These are phyloP conservation scores for Lordiphosa clarofinis DNA, from an alignment of 1,140 invertebrate species.

Conservation along the genomic window DNA sequence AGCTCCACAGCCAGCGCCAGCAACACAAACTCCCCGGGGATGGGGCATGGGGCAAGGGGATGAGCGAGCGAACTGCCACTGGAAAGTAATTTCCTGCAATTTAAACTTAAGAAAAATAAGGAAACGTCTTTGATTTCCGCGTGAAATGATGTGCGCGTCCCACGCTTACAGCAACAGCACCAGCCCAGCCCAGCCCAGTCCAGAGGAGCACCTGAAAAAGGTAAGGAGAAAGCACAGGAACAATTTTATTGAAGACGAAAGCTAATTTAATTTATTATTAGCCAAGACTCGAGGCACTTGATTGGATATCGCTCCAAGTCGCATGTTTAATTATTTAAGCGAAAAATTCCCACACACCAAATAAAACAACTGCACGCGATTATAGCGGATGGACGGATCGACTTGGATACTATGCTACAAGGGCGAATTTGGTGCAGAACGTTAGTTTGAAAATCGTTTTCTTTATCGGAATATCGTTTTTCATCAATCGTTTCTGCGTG, in stretches of 20 bases:
- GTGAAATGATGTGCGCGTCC: constrained; percentile 58
- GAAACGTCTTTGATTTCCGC: constrained; percentile 78
- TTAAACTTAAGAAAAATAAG: constrained; percentile 78
- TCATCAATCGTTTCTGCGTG: no score
- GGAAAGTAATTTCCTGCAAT: constrained; percentile 77
- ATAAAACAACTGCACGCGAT: no score
- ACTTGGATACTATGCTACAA: no score
- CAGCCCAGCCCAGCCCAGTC: not conserved
- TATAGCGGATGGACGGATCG: no score
- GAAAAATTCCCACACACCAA: no score
- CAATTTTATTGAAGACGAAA: constrained; percentile 54
- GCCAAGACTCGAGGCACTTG: constrained; percentile 1
- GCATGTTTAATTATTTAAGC: constrained; percentile 4
- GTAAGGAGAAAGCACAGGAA: not conserved
- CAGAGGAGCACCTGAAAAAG: not conserved
- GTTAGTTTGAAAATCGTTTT: no score
- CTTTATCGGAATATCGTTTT: no score
- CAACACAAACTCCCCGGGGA: constrained; percentile 18
- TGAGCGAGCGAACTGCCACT: constrained; percentile 28
- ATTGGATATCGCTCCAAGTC: constrained; percentile 28
- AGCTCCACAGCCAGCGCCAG: constrained; percentile 5
- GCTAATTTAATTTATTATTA: constrained; percentile 72
- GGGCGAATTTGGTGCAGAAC: no score
- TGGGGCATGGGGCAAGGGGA: no score
- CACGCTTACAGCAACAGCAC: constrained; percentile 16